Percentiles rank a stretch among this genome's conserved stretches.
Evolutionary conservation across 1,140 invertebrate species (phyloP).

Genomic region (Hycleus cichorii): DNA sequence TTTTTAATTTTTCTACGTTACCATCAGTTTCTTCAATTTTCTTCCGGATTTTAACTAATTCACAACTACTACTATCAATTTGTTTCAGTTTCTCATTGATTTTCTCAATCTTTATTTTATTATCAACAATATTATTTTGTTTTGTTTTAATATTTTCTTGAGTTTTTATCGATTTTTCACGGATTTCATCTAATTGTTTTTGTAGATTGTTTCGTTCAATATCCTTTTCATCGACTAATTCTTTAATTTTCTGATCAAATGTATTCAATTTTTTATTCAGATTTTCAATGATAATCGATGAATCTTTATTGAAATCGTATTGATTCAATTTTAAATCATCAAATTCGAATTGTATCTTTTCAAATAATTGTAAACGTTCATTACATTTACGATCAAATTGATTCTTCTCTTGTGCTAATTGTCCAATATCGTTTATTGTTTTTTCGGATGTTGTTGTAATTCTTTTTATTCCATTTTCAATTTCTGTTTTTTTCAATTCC

Average conservation of each 20-base stretch:
- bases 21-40: conserved; percentile 46
- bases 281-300: no score
- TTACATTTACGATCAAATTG: conserved; percentile 32
- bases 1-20: conserved; percentile 47
- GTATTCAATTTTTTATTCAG: no score
- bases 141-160: conserved; percentile 43
- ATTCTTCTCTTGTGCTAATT: conserved; percentile 38
- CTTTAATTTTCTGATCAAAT: not conserved
- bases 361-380: conserved; percentile 31
- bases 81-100: conserved; percentile 36
- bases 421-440: conserved; percentile 34
- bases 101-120: conserved; percentile 39
- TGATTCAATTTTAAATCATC: conserved; percentile 17
- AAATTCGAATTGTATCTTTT: not conserved
- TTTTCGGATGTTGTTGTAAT: conserved; percentile 27
- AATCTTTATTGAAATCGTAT: no score
- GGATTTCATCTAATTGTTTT: conserved; percentile 41
- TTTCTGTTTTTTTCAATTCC: conserved; percentile 21
- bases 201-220: conserved; percentile 42
- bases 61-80: conserved; percentile 33
- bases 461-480: conserved; percentile 20
- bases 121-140: conserved; percentile 39
- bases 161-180: conserved; percentile 41
- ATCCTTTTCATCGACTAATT: conserved; percentile 28
- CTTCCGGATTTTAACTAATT: conserved; percentile 39